Conservation (phyloP, 1,140 invertebrate species). For the Drosophila parabipectinata region DNA sequence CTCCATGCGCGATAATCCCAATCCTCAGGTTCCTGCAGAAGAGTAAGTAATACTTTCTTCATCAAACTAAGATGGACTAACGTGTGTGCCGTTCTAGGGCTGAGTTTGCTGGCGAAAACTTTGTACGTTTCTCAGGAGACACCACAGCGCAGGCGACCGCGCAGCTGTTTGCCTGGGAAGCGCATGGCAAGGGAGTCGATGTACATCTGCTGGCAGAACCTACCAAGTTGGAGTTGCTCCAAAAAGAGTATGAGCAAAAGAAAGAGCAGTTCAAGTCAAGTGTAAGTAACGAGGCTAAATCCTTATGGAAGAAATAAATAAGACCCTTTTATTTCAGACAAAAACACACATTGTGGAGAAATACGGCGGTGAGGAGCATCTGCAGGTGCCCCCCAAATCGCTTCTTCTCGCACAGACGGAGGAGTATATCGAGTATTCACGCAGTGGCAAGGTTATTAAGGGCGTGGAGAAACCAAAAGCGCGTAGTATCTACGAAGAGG, state of each 20-base stretch:
- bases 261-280: conserved; percentile 93
- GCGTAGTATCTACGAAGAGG: conserved; percentile 95
- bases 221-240: conserved; percentile 96
- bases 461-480: conserved; percentile 95
- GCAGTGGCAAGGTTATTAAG: conserved; percentile 93
- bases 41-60: conserved; percentile 85
- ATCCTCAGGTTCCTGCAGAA: conserved; percentile 87
- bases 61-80: not conserved
- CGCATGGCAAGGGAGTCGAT: conserved; percentile 96
- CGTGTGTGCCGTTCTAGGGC: conserved; percentile 84
- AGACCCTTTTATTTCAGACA: conserved; percentile 40
- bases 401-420: conserved; percentile 97
- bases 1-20: conserved; percentile 99
- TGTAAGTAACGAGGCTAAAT: conserved; percentile 33
- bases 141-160: conserved; percentile 95
- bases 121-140: conserved; percentile 96
- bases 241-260: conserved; percentile 95
- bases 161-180: conserved; percentile 99
- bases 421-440: conserved; percentile 97
- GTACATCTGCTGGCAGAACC: conserved; percentile 98
- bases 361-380: conserved; percentile 93
- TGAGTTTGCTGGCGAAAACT: conserved; percentile 98
- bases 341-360: conserved; percentile 81
- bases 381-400: conserved; percentile 93
- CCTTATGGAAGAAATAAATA: not conserved